Base-by-base conservation (phyloP, 92 coral and sea anemone species). In the Epizoanthus illoricatus region DNA sequence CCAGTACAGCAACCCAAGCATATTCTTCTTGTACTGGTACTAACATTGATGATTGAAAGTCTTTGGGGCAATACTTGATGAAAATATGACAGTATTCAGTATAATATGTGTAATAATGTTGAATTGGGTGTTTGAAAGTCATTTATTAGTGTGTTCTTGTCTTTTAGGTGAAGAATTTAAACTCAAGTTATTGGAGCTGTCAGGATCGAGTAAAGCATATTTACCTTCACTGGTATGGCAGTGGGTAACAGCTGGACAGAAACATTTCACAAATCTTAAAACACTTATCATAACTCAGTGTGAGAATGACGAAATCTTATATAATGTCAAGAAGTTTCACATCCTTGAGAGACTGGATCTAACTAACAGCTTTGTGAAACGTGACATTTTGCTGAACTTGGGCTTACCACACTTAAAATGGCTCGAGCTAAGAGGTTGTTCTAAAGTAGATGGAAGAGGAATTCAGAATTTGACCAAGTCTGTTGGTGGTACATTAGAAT, bases 381-480 rank as follows among this genome's bases (percentile, higher is more conserved):
- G 55, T 58, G 23, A 49, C 12, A 59, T 40, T 36, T 57, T 75
- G 6, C 6, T 15, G 40, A 0, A 2, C 67, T 75, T 65, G 54
- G 33, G 6, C 10, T 21, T 75, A 7, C 69, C 80, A 57, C n/a
- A 28, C 68, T 59, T 75, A 28, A 58, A 39, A 40, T 28, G 40
- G 42, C 80, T 75, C 18, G 80, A 75, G 80, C 68, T 75, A 23
- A 75, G 68, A 41, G 80, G 68, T 2, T 75, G 80, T 39, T 11
- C 12, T 3, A 58, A 75, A 49, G 19, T 75, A 19, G 68, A 59
- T 12, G 47, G 68, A 75, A 57, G 33, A 75, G 56, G 68, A 39
- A 33, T 75, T 59, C 47, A 5, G 15, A 20, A 33, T 21, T 9
- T 76, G 58, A 36, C 81, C 40, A 60, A 18, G 7, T 18, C 12